Evolutionary conservation across 1,140 invertebrate genomes (phyloP).

Genomic region (Anagrus nilaparvatae): DNA sequence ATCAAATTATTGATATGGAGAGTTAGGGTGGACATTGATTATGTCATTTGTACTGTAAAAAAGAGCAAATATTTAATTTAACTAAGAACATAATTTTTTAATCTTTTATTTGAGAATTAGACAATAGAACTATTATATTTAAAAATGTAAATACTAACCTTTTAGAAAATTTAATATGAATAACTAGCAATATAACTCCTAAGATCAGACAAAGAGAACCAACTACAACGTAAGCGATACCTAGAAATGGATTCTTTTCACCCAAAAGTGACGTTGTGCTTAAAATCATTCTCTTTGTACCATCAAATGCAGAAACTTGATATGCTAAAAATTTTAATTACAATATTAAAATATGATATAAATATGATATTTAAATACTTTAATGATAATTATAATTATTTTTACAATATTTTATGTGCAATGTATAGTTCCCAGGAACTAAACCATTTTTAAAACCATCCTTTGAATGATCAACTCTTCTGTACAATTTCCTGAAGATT

Average conservation of each 20-base stretch:
- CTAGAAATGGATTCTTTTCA: conserved; percentile 97
- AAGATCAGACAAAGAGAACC: conserved; percentile 87
- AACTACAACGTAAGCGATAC: conserved; percentile 95
- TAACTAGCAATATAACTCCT: conserved; percentile 85
- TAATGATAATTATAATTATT: conserved; percentile 22
- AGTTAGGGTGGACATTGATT: conserved; percentile 70
- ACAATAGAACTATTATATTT: too few species aligned
- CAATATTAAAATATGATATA: conserved; percentile 7
- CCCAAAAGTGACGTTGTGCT: conserved; percentile 95
- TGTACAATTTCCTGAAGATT: conserved; percentile 89
- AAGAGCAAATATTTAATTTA: conserved; percentile 29
- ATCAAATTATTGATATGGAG: conserved; percentile 48
- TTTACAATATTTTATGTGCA: conserved; percentile 72
- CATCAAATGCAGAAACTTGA: conserved; percentile 81
- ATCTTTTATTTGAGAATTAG: too few species aligned
- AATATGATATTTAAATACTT: conserved; percentile 7
- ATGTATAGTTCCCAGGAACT: conserved; percentile 62
- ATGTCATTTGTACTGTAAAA: conserved; percentile 64
- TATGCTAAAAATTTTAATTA: conserved; percentile 62
- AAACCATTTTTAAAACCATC: conserved; percentile 55
- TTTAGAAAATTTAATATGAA: conserved; percentile 81
- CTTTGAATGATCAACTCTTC: conserved; percentile 63
- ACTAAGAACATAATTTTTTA: too few species aligned
- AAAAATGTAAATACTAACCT: conserved; percentile 45
- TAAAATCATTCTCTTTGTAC: conserved; percentile 87